Percentiles rank a stretch among this genome's conserved stretches.
phyloP scores from a whole-genome alignment of 2,797 vertebrate genomes.

The Epinephelus awoara region DNA sequence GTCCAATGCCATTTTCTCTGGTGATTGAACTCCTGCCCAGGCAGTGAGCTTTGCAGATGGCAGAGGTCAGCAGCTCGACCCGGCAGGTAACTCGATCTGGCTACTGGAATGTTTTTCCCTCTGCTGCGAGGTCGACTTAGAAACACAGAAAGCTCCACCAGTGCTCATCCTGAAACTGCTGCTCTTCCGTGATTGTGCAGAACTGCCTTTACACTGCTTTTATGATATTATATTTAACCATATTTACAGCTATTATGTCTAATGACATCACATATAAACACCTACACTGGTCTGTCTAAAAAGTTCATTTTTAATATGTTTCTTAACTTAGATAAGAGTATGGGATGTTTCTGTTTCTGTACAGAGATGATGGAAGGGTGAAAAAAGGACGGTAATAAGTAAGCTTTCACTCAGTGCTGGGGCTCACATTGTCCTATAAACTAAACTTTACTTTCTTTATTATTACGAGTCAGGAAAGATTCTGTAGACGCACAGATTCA shows the following conservation, averaged over 20 bases:
- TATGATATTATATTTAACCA: background rate
- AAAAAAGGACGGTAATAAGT: background rate
- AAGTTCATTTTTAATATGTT: too few relatives aligned
- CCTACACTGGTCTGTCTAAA: background rate
- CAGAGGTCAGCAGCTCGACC: slow-evolving; percentile 22
- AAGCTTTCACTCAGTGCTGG: too few relatives aligned
- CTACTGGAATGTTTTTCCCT: slow-evolving; percentile 14
- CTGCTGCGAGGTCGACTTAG: background rate
- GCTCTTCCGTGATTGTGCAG: background rate
- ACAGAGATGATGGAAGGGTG: background rate
- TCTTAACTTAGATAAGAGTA: too few relatives aligned
- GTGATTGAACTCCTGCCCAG: background rate
- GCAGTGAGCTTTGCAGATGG: slow-evolving; percentile 40
- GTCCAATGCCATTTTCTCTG: too few relatives aligned
- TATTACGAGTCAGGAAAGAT: background rate
- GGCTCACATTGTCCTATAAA: background rate
- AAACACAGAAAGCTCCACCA: background rate
- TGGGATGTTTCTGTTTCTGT: background rate
- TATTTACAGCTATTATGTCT: background rate
- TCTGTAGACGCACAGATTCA: too few relatives aligned
- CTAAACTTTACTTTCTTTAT: background rate
- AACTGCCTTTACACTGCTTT: background rate
- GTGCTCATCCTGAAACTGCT: background rate
- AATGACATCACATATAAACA: background rate
- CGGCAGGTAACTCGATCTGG: slow-evolving; percentile 23